Evolutionary conservation across 2,113 vertebrate genomes (phyloP).

Genomic region (Apaloderma vittatum): DNA sequence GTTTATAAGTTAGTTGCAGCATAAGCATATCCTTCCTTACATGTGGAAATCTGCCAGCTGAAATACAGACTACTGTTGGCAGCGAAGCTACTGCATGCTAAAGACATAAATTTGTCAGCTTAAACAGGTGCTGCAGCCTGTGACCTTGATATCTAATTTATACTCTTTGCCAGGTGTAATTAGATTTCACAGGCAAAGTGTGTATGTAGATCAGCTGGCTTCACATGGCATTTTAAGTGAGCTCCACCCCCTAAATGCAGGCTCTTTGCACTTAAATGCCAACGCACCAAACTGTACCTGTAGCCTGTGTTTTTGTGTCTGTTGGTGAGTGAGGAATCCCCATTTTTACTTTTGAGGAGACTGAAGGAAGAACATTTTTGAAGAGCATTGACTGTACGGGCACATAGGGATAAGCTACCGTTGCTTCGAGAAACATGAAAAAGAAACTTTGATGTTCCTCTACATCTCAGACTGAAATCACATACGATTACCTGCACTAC

Average conservation of each 20-base stretch:
- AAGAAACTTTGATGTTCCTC: not conserved
- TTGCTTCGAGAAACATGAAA: not conserved
- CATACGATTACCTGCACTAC: not conserved
- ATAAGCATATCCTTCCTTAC: not conserved
- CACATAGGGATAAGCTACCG: not conserved
- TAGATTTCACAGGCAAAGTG: not conserved
- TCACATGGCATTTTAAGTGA: not conserved
- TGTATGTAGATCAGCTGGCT: not conserved
- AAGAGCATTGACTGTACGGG: not conserved
- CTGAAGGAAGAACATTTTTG: not conserved
- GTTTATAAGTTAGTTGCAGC: conserved; percentile 33
- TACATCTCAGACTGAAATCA: not conserved
- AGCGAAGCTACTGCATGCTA: not conserved
- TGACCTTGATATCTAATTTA: conserved; percentile 38
- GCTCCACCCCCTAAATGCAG: not conserved
- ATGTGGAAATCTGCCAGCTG: not conserved
- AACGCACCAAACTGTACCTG: not conserved
- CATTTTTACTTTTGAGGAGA: not conserved
- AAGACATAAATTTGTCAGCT: conserved; percentile 16
- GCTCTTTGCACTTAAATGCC: not conserved
- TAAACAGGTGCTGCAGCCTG: not conserved
- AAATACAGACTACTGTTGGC: conserved; percentile 25
- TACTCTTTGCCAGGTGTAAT: not conserved
- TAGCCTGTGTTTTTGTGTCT: not conserved
- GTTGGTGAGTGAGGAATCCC: not conserved